These are phyloP conservation scores for Etia nguti DNA, from an alignment of 2,113 vertebrate species.

Conservation along the genomic window DNA sequence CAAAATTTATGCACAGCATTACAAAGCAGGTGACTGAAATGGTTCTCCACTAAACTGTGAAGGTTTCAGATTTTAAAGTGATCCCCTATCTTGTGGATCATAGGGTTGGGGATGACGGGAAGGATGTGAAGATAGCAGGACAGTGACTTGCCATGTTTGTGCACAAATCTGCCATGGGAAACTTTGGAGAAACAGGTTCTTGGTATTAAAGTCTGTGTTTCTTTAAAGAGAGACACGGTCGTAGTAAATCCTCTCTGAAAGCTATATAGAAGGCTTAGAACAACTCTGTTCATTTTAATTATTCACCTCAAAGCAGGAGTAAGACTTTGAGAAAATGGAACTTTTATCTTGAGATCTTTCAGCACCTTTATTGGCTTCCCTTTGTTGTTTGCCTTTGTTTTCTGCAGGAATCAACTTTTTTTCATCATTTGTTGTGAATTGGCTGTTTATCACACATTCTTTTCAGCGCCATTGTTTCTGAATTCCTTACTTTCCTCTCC, in stretches of 20 bases:
- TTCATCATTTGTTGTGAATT: neutral
- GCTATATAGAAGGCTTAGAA: constrained; percentile 5
- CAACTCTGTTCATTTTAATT: neutral
- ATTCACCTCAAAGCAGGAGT: neutral
- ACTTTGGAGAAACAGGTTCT: constrained; percentile 24
- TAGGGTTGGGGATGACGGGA: constrained; percentile 1
- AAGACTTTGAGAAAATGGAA: neutral
- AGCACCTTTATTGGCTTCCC: neutral
- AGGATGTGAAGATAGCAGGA: constrained; percentile 37
- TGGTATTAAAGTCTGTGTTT: constrained; percentile 51
- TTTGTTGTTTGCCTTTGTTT: neutral
- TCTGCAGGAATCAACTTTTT: neutral
- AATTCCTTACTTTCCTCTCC: constrained; percentile 1
- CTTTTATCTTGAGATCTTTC: constrained; percentile 1
- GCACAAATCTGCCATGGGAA: constrained; percentile 57
- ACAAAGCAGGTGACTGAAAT: constrained; percentile 10
- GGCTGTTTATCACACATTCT: neutral
- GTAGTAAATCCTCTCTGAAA: constrained; percentile 22
- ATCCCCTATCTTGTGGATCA: constrained; percentile 8
- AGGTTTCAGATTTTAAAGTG: constrained; percentile 46
- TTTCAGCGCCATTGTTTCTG: neutral
- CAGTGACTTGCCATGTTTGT: constrained; percentile 67
- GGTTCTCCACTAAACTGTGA: neutral
- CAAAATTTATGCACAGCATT: neutral
- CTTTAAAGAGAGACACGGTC: constrained; percentile 46